Evolutionary conservation across 2,113 vertebrate genomes (phyloP).

Genomic region (Halichoerus grypus): DNA sequence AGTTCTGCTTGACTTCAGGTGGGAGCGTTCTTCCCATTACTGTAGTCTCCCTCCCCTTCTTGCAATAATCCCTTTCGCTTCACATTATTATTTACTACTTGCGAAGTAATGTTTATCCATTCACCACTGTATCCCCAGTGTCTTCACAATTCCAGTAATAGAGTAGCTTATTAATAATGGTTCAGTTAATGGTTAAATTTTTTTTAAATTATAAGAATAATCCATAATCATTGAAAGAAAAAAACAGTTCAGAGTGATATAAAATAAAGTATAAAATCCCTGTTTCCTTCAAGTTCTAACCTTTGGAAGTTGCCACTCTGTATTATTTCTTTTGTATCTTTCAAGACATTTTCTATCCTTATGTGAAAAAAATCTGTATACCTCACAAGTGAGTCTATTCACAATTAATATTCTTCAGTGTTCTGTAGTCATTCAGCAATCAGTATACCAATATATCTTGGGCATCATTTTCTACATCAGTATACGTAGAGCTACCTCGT

Average conservation of each 20-base stretch:
- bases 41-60: background rate
- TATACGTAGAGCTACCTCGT: background rate
- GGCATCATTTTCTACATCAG: background rate
- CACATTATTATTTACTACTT: background rate
- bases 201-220: background rate
- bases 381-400: background rate
- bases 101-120: background rate
- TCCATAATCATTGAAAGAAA: background rate
- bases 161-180: background rate
- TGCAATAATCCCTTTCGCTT: background rate
- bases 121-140: background rate
- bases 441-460: background rate
- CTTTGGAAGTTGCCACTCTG: background rate
- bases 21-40: background rate
- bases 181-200: background rate
- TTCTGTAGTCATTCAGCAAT: background rate
- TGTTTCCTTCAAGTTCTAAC: background rate
- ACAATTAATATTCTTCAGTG: background rate
- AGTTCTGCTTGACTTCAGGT: background rate
- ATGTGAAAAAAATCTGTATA: background rate
- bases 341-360: background rate
- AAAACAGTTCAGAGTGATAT: background rate
- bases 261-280: slow-evolving; percentile 16
- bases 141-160: background rate
- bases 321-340: background rate